Percentiles rank a stretch among this genome's conserved stretches.
Evolutionary conservation across 2,888 invertebrate genomes (phyloP).

Genomic region (Brachynemurus nebulosus): DNA sequence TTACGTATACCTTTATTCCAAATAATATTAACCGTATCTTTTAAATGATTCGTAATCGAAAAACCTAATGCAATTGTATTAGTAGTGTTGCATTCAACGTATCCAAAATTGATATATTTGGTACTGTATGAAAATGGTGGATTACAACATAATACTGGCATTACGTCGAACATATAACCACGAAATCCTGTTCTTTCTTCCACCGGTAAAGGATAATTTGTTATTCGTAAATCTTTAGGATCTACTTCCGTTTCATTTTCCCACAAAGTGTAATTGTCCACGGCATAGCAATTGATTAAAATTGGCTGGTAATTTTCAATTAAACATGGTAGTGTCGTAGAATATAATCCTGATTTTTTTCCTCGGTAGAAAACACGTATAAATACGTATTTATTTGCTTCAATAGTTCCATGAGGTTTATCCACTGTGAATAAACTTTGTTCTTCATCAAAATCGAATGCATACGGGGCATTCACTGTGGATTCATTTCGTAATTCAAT

Average conservation of each 20-base stretch:
- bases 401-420: slow-evolving; percentile 24
- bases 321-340: slow-evolving; percentile 25
- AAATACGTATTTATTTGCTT: slow-evolving; percentile 21
- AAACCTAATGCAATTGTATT: slow-evolving; percentile 14
- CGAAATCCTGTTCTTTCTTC: slow-evolving; percentile 20
- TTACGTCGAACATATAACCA: slow-evolving; percentile 25
- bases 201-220: slow-evolving; percentile 15
- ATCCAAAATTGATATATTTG: slow-evolving; percentile 28
- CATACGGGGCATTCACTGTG: slow-evolving; percentile 24
- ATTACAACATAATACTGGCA: slow-evolving; percentile 13
- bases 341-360: slow-evolving; percentile 23
- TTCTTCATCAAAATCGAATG: slow-evolving; percentile 25
- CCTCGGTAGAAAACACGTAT: slow-evolving; percentile 27
- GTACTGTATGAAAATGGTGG: slow-evolving; percentile 25
- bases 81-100: slow-evolving; percentile 5
- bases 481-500: slow-evolving; percentile 27
- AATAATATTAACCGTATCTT: slow-evolving; percentile 18
- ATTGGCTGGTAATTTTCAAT: no score
- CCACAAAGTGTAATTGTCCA: no score
- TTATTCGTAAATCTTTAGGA: no score
- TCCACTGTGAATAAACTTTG: slow-evolving; percentile 26
- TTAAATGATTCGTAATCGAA: slow-evolving; percentile 21
- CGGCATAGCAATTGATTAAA: no score
- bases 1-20: slow-evolving; percentile 20
- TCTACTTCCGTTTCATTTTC: no score